Evolutionary conservation across 1,140 invertebrate genomes (phyloP), one percentile per base, ranked within the genome.

Genomic region (Polypedilum vanderplanki): DNA sequence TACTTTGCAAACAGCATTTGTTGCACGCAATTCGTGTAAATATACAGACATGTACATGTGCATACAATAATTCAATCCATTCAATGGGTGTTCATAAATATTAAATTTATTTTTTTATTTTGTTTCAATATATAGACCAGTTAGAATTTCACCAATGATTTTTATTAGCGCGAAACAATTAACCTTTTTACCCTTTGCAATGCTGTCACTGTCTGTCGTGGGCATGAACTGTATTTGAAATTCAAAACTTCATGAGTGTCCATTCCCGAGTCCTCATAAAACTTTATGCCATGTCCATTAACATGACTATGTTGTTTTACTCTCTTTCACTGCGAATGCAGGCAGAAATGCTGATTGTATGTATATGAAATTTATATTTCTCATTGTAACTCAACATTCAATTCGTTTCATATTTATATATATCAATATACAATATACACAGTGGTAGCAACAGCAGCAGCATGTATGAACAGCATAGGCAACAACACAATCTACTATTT

Each of bases 341-440:
- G 15, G 46, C 46, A n/a, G n/a, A 57, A 57, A n/a, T 57, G 46
- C 46, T 33, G 24, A 33, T 33, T 33, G 24, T 33, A 33, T 33
- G n/a, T 57, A n/a, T 57, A 57, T 57, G 46, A 57, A 57, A 57
- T 57, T 57, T 57, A 57, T 57, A 57, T n/a, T 57, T 57, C 15
- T 12, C 46, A 57, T 33, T 33, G 46, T 57, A 57, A 57, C n/a
- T 57, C 46, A 57, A 57, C 46, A 57, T 57, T 57, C 46, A 12
- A 57, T 57, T 57, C n/a, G 10, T 57, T 57, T 57, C 46, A 57
- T 57, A 57, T 57, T 12, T 33, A 33, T 57, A 57, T 57, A 57
- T 33, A 33, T 57, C 46, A 57, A 57, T 12, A 57, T 5, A 33
- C 24, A 33, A 33, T 33, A 33, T 5, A 33, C 24, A 33, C 24